These are phyloP conservation scores for Atta colombica DNA, from an alignment of 1,140 invertebrate genomes.

Conservation along the genomic window DNA sequence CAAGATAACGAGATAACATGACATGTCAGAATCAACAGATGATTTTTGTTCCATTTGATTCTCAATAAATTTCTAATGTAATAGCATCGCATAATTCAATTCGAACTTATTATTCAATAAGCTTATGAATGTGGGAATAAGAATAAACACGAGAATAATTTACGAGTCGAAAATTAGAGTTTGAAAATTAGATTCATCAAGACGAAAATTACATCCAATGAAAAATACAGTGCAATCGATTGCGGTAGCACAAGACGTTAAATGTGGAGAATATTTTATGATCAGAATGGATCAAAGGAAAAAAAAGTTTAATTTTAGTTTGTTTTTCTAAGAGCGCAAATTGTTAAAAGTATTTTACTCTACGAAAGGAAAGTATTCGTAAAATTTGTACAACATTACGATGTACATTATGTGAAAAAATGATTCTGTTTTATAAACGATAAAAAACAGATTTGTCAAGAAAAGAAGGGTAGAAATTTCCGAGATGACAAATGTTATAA, in stretches of 20 bases:
- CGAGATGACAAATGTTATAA: no score
- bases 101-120: background rate
- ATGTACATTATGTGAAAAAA: no score
- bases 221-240: background rate
- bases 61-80: slow-evolving; percentile 3
- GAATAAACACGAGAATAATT: background rate
- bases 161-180: background rate
- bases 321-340: no score
- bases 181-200: background rate
- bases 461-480: no score
- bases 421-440: no score
- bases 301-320: no score
- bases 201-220: background rate
- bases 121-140: background rate
- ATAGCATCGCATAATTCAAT: background rate
- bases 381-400: no score
- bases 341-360: no score
- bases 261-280: background rate
- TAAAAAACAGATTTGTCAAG: no score
- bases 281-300: background rate
- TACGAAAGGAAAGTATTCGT: no score
- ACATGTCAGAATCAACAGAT: background rate
- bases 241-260: background rate
- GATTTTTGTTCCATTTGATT: background rate
- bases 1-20: slow-evolving; percentile 64